phyloP scores from a whole-genome alignment of 2,113 vertebrate species.

The Dendropsophus ebraccatus region DNA sequence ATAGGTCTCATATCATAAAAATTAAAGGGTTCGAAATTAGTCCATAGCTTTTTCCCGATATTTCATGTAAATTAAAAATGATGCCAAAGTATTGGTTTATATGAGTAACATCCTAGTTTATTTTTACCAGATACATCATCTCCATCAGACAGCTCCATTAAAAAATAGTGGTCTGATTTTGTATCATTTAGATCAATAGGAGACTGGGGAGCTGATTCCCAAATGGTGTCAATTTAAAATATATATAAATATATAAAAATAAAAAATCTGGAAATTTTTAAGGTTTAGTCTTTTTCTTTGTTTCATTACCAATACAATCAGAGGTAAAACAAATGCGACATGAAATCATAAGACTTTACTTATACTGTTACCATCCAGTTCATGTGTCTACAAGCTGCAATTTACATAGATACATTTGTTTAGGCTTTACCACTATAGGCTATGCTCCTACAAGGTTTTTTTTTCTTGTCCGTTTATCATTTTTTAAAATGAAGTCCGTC shows the following conservation, averaged over 20 bases:
- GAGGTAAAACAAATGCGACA: background rate
- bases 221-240: too few species aligned
- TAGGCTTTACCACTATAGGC: too few species aligned
- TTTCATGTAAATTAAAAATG: background rate
- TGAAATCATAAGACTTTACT: background rate
- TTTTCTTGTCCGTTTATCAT: too few species aligned
- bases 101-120: too few species aligned
- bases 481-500: too few species aligned
- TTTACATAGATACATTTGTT: conserved; percentile 2
- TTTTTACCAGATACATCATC: too few species aligned
- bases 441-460: too few species aligned
- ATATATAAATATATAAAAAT: too few species aligned
- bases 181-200: background rate
- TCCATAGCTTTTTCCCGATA: background rate
- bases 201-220: background rate
- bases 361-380: background rate
- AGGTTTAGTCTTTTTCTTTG: too few species aligned
- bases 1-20: background rate
- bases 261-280: too few species aligned
- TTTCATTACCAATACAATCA: too few species aligned
- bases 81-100: background rate
- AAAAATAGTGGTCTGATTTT: background rate
- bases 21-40: background rate
- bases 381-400: background rate
- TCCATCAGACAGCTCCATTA: too few species aligned